phyloP scores from a whole-genome alignment of 1,140 invertebrate species.

The Paraescarpia echinospica region DNA sequence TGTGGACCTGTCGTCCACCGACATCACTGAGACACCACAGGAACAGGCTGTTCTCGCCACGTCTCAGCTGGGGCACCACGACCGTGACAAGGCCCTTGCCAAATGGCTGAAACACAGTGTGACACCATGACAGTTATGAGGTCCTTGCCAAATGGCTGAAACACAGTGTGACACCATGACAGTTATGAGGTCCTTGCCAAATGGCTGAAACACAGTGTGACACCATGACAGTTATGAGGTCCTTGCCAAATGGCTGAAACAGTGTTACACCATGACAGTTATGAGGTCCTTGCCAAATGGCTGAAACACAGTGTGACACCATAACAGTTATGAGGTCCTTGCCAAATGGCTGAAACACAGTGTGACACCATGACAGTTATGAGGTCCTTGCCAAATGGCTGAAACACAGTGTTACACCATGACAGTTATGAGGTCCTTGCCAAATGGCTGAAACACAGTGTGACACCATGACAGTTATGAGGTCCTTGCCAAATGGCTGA shows the following conservation, averaged over 20 bases:
- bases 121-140: background rate
- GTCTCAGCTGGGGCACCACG: constrained; percentile 76
- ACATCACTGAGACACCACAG: constrained; percentile 71
- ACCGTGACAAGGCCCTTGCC: constrained; percentile 88
- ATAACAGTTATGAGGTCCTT: background rate
- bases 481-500: background rate
- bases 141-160: background rate
- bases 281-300: background rate
- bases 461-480: background rate
- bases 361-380: background rate
- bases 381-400: background rate
- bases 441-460: background rate
- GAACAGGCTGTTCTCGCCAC: constrained; percentile 66
- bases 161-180: background rate
- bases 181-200: background rate
- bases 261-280: background rate
- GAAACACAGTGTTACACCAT: background rate
- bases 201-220: background rate
- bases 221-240: background rate
- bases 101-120: constrained; percentile 71
- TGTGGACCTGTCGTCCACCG: constrained; percentile 68
- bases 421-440: background rate
- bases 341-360: background rate
- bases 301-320: background rate
- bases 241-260: constrained; percentile 3